Percentiles rank a stretch among this genome's conserved stretches.
Conservation (phyloP, 2,797 vertebrate species). For the Notolabrus celidotus region DNA sequence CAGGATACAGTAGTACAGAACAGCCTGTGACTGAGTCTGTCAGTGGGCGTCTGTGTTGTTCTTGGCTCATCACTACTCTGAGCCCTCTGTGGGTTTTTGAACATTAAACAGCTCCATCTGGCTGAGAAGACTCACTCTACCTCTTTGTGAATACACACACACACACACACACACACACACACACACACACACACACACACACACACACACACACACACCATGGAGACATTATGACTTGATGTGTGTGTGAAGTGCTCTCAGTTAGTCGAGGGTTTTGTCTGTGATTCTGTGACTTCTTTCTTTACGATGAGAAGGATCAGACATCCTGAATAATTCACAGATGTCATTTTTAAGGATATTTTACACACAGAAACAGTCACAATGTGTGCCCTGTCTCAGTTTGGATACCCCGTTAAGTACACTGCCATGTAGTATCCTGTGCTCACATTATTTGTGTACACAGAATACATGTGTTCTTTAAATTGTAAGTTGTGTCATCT, state of each 20-base stretch:
- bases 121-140: constrained; percentile 19
- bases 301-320: not conserved
- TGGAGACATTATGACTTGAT: constrained; percentile 12
- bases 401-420: too few relatives aligned
- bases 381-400: not conserved
- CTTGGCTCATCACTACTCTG: constrained; percentile 77
- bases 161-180: constrained; percentile 8
- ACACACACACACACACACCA: constrained; percentile 4
- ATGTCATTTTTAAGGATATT: not conserved
- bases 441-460: too few relatives aligned
- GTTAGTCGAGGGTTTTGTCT: not conserved
- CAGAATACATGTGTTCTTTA: too few relatives aligned
- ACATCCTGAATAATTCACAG: not conserved
- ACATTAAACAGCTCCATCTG: constrained; percentile 65
- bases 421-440: too few relatives aligned
- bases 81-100: constrained; percentile 65
- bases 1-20: constrained; percentile 57
- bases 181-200: constrained; percentile 7
- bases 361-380: too few relatives aligned
- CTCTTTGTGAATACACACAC: constrained; percentile 21
- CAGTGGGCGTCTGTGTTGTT: constrained; percentile 82
- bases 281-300: not conserved
- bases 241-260: not conserved
- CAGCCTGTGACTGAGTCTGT: constrained; percentile 85
- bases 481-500: too few relatives aligned